These are phyloP conservation scores for Hirtodrosophila duncani DNA, from an alignment of 2,888 invertebrate species.

Conservation along the genomic window DNA sequence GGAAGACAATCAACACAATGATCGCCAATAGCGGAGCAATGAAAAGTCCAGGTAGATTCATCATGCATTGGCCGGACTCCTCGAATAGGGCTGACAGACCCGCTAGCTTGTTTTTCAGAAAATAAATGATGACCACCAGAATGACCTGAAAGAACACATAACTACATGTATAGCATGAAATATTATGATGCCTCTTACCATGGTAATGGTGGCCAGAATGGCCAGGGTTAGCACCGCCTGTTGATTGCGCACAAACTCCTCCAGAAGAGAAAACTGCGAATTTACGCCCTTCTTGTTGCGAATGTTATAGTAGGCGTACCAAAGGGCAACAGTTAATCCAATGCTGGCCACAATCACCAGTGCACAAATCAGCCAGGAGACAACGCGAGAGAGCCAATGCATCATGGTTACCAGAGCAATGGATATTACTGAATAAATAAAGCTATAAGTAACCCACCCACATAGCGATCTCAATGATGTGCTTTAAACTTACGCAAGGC, in stretches of 20 bases:
- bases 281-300: slow-evolving; percentile 78
- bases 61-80: slow-evolving; percentile 93
- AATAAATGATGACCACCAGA: slow-evolving; percentile 85
- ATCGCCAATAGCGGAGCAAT: slow-evolving; percentile 92
- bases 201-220: slow-evolving; percentile 91
- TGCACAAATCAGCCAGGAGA: slow-evolving; percentile 93
- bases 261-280: slow-evolving; percentile 79
- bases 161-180: neutral
- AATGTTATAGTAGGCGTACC: slow-evolving; percentile 92
- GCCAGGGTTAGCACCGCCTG: slow-evolving; percentile 90
- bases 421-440: slow-evolving; percentile 83
- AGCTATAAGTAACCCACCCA: neutral
- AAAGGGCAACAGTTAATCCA: slow-evolving; percentile 87
- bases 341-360: slow-evolving; percentile 87
- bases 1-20: slow-evolving; percentile 86
- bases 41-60: slow-evolving; percentile 89
- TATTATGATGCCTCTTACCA: slow-evolving; percentile 80
- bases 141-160: slow-evolving; percentile 81
- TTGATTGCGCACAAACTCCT: slow-evolving; percentile 91
- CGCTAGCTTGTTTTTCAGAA: slow-evolving; percentile 88
- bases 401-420: slow-evolving; percentile 89
- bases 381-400: slow-evolving; percentile 88
- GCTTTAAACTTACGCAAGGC: slow-evolving; percentile 84
- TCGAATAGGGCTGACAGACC: slow-evolving; percentile 91
- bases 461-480: fast-evolving